phyloP scores from a whole-genome alignment of 2,888 invertebrate species.

The Mantis religiosa region DNA sequence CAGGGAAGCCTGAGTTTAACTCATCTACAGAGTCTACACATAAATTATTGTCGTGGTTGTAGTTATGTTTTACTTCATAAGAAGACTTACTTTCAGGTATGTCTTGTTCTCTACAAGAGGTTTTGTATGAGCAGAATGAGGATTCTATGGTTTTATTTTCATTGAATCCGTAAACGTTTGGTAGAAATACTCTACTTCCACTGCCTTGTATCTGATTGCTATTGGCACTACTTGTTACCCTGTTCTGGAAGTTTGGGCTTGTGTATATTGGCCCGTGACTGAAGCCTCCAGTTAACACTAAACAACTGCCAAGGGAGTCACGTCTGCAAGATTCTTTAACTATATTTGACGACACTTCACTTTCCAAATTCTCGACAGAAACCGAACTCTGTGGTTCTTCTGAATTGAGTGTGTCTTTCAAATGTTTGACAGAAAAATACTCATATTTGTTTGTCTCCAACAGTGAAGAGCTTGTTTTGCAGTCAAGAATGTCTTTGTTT shows the following conservation, averaged over 20 bases:
- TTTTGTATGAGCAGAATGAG: not conserved
- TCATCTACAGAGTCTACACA: not conserved
- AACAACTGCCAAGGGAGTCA: not conserved
- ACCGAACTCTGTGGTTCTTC: not conserved
- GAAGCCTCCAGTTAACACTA: not conserved
- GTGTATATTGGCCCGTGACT: constrained; percentile 17
- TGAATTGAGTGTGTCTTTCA: not conserved
- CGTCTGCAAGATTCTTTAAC: not conserved
- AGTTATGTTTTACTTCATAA: not conserved
- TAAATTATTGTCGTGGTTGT: not conserved
- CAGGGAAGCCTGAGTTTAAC: not conserved
- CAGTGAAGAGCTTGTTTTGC: not conserved
- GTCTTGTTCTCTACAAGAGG: not conserved
- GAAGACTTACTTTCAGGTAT: not conserved
- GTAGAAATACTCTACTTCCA: not conserved
- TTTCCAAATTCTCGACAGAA: not conserved
- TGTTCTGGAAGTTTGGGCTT: constrained; percentile 20
- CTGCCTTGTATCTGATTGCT: not conserved
- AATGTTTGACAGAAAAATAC: not conserved
- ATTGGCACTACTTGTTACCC: constrained; percentile 6
- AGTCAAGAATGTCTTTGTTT: not conserved
- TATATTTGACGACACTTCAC: not conserved
- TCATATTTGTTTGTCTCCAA: not conserved
- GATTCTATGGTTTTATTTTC: not conserved
- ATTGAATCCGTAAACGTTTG: not conserved